Base-by-base conservation (phyloP, 1,140 invertebrate species). In the Diachasma alloeum region DNA sequence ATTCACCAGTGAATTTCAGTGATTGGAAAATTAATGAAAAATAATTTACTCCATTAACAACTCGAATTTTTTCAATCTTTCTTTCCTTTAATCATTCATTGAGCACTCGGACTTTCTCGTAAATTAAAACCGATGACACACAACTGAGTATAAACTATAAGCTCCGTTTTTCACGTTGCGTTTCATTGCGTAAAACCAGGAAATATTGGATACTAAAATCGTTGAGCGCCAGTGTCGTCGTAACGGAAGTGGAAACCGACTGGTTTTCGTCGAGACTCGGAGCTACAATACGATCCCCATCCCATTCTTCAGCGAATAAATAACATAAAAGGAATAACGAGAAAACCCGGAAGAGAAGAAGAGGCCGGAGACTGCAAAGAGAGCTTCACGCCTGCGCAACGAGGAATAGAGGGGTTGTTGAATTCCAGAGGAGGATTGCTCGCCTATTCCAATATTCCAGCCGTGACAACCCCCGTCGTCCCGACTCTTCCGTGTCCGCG, bases 101-200 rank as follows among this genome's bases (percentile, higher is more conserved):
- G n/a, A n/a, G n/a, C n/a, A n/a, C 13, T 11, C 9, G 9, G 4
- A 11, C 4, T 63, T 15, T 36, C 4, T 15, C 66, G 10, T 72
- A 46, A 42, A 71, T 22, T 13, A 36, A 44, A 17, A 71, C 39
- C 42, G 31, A 31, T 31, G 31, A 6, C 31, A 31, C 31, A 31
- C 39, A 31, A n/a, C 15, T 42, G 8, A 42, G 37, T 70, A n/a
- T 56, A 19, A n/a, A 17, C 31, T 17, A 53, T 15, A 37, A 63
- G 15, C 42, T 66, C 13, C 13, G 56, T 46, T 72, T 72, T 48
- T 63, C 53, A 63, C 72, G 37, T 74, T 67, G 39, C 44, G 17
- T 75, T 44, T 37, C 22, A 68, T 75, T 75, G 66, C 74, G 63
- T 75, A 31, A 69, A 69, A 75, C 53, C 42, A 75, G 74, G 74